Evolutionary conservation across 1,140 invertebrate species (phyloP).

Genomic region (Drosophila pseudoobscura): DNA sequence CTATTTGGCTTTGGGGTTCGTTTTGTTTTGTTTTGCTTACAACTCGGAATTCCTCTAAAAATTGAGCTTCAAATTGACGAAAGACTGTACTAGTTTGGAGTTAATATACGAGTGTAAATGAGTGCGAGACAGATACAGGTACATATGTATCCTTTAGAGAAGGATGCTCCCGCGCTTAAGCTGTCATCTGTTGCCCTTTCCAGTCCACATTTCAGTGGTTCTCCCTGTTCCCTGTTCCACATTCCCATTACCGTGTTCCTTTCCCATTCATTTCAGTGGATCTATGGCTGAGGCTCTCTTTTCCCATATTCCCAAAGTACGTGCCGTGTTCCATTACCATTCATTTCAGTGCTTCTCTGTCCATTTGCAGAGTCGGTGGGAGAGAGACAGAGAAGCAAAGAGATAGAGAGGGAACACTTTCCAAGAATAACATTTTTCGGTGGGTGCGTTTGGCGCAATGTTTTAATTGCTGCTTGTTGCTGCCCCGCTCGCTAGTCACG

Average conservation of each 20-base stretch:
- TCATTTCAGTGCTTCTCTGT: conserved; percentile 18
- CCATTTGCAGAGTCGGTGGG: neutral
- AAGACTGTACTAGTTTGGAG: neutral
- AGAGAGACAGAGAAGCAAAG: too few species aligned
- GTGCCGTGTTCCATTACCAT: too few species aligned
- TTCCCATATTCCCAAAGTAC: too few species aligned
- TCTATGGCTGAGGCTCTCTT: too few species aligned
- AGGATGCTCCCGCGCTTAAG: too few species aligned
- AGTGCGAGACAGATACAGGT: too few species aligned
- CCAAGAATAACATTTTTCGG: conserved; percentile 13
- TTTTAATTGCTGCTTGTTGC: conserved; percentile 64
- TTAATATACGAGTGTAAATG: too few species aligned
- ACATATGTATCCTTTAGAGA: too few species aligned
- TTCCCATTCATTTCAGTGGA: conserved; percentile 2
- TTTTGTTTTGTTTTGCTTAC: conserved; percentile 14
- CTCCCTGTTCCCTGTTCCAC: too few species aligned
- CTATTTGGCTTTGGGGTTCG: conserved; percentile 75
- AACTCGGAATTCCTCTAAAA: neutral
- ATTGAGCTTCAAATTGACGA: conserved; percentile 1
- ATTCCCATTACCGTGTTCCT: neutral
- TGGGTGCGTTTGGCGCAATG: conserved; percentile 65
- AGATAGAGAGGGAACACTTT: too few species aligned
- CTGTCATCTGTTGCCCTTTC: too few species aligned
- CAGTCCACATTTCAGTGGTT: neutral
- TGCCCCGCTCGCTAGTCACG: conserved; percentile 7